Base-by-base conservation (phyloP, 2,888 invertebrate species). In the Bombylius discolor region DNA sequence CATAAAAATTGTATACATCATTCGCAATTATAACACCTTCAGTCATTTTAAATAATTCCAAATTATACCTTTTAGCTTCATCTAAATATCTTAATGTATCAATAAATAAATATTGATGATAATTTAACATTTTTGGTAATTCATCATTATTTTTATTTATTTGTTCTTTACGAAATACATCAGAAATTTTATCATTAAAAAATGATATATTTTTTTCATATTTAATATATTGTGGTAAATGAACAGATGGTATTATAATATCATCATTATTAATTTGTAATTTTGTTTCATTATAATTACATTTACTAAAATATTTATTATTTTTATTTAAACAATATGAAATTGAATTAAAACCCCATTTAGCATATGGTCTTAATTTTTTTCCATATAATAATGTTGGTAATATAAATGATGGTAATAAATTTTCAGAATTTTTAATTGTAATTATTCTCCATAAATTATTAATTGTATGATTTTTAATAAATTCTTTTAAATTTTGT, bases 331-430 rank as follows among this genome's bases (percentile, higher is more conserved):
- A 89, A 72, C 91, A 91, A 67, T 88, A 84, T 0, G 92, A 91
- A 70, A 84, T 91, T 5, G 84, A 87, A 68, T 91, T 92, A 73
- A 87, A 92, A 0, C 90, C 87, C 90, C 90, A 91, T 2, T 70
- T 67, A 0, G 85, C 90, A 0, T 71, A 68, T 0, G 89, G 87
- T 6, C 90, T 74, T 62, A 86, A 67, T 58, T 75, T 69, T 65
- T 79, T 81, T 0, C 83, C 86, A 1, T 80, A 53, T 1, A 76
- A 67, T 4, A 91, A 62, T 0, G 89, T 87, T 23, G 78, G 75
- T 66, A 83, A 78, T 81, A 90, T 82, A 68, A 85, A 88, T 5
- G 72, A 66, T 36, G 77, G 75, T 0, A 78, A 83, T 14, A 78
- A 70, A 47, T 72, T 71, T 65, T 87, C 85, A 65, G 85, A 88